Base-by-base conservation (phyloP, 2,888 invertebrate genomes). In the Trissoscelio sp. region DNA sequence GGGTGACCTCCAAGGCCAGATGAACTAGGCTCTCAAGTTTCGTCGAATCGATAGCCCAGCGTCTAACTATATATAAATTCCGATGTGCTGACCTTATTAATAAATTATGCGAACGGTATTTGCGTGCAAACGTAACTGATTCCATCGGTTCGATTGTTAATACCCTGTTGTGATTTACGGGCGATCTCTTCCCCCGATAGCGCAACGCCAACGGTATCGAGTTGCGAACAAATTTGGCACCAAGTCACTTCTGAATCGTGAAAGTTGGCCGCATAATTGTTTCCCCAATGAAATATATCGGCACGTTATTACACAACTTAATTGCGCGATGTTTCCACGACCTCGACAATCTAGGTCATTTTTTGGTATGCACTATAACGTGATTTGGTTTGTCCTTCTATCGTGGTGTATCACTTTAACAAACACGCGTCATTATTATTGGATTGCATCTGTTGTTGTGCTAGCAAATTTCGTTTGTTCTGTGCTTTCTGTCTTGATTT, bases 41-140 rank as follows among this genome's bases (percentile, higher is more conserved):
- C 31, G 55, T 12, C 11, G 16, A 73, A 73, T 73, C 73, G 62
- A 73, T 73, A 57, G 39, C 28, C 48, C 20, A 48, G 44, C 28
- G 42, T 44, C 42, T 62, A 28, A 4, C 5, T 44, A 58, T 55
- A 62, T 46, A 62, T 18, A 28, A 28, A 14, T 53, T 9, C 6
- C 53, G 31, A 39, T 37, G 51, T 11, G 44, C 16, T 46, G 62
- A 62, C 73, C 55, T 64, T 73, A 73, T 73, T 73, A 73, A 44
- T 64, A 48, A 74, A 66, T 74, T 75, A 70, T 62, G 69, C 37
- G 69, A 62, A 37, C 55, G 42, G 69, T 46, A 46, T 62, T 78
- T 67, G 75, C 75, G 67, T 67, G 67, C 75, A 46, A 51, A 42
- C 60, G 39, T 51, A 67, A 78, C 69, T 70, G 77, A 70, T 62